phyloP scores from a whole-genome alignment of 2,797 vertebrate genomes.

The Pangasius sanitwongsei region DNA sequence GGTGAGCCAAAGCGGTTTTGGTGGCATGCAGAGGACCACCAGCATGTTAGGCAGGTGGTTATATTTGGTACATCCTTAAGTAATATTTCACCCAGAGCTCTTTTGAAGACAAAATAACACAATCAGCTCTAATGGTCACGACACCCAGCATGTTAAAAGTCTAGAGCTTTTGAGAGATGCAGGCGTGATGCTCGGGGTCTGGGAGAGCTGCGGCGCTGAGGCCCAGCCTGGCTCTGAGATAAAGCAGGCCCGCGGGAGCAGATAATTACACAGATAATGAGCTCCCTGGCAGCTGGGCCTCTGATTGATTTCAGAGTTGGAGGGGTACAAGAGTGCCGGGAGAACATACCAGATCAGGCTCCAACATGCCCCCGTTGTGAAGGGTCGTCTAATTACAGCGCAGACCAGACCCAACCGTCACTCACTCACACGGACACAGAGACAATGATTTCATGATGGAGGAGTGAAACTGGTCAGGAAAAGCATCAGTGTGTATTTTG shows the following conservation, averaged over 20 bases:
- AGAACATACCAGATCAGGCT: slow-evolving; percentile 56
- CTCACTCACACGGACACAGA: not conserved
- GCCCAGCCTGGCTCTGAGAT: slow-evolving; percentile 48
- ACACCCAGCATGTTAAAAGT: not conserved
- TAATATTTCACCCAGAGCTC: not conserved
- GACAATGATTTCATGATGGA: not conserved
- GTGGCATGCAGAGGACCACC: not conserved
- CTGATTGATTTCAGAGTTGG: slow-evolving; percentile 55
- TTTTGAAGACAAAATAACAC: not conserved
- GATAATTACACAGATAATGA: slow-evolving; percentile 60
- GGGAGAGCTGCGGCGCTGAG: slow-evolving; percentile 21
- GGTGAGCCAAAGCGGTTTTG: not conserved
- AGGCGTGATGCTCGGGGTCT: not conserved
- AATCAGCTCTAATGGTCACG: not conserved
- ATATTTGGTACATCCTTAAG: not conserved
- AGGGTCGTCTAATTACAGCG: slow-evolving; percentile 49
- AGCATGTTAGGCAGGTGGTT: too few relatives aligned
- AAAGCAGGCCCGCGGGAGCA: slow-evolving; percentile 55
- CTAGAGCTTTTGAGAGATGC: not conserved
- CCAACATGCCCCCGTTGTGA: slow-evolving; percentile 46
- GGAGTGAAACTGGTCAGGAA: not conserved
- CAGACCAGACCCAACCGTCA: slow-evolving; percentile 17
- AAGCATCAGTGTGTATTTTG: not conserved
- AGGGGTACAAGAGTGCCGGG: slow-evolving; percentile 46
- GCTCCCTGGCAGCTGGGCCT: slow-evolving; percentile 52